These are phyloP conservation scores for Leptinotarsa undecemlineata DNA, from an alignment of 1,140 invertebrate genomes.

Conservation along the genomic window DNA sequence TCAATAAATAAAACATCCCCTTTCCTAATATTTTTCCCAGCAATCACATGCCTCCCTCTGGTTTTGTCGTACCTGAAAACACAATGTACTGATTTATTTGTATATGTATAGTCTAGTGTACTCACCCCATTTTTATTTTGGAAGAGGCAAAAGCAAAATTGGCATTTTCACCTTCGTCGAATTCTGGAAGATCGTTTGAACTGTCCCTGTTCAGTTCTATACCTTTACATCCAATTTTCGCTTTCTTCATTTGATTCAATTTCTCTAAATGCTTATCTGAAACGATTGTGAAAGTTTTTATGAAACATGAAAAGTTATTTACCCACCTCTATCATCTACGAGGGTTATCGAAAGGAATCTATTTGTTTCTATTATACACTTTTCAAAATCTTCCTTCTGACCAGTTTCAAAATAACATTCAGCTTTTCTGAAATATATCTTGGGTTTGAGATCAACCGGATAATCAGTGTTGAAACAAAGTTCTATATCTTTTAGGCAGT, in stretches of 20 bases:
- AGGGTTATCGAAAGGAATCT: conserved; percentile 37
- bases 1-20: conserved; percentile 72
- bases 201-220: conserved; percentile 32
- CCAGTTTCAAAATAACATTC: conserved; percentile 45
- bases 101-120: neutral
- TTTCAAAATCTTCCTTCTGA: conserved; percentile 39
- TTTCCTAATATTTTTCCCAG: conserved; percentile 60
- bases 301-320: neutral
- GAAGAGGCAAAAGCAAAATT: conserved; percentile 47
- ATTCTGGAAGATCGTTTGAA: conserved; percentile 42
- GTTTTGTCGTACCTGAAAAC: conserved; percentile 50
- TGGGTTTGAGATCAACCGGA: conserved; percentile 44
- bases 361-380: conserved; percentile 37
- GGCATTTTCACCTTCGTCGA: conserved; percentile 45
- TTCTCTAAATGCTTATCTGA: conserved; percentile 41
- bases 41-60: conserved; percentile 61
- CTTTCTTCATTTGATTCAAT: conserved; percentile 37
- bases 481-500: conserved; percentile 48
- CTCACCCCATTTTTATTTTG: conserved; percentile 48
- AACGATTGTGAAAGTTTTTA: conserved; percentile 17
- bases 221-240: conserved; percentile 34
- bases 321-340: conserved; percentile 42
- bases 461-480: conserved; percentile 44
- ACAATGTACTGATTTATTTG: neutral
- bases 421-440: conserved; percentile 45